Evolutionary conservation across 2,888 invertebrate species (phyloP).

Genomic region (Phanerotoma sp.): DNA sequence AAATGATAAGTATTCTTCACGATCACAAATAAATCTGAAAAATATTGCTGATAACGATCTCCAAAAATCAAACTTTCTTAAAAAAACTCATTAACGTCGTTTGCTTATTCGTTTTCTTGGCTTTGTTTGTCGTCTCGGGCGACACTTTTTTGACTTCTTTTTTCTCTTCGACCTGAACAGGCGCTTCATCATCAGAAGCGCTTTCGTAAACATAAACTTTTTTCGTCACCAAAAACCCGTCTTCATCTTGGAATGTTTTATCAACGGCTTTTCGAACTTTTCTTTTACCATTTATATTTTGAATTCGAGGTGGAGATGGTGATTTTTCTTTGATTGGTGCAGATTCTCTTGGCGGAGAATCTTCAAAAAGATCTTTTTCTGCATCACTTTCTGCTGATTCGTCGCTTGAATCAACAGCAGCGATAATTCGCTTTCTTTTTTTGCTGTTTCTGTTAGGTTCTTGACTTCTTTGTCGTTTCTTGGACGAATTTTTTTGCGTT

Average conservation of each 20-base stretch:
- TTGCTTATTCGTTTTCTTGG: slow-evolving; percentile 42
- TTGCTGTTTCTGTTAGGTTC: slow-evolving; percentile 33
- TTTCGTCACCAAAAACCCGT: slow-evolving; percentile 54
- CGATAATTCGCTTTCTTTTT: slow-evolving; percentile 47
- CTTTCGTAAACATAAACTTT: slow-evolving; percentile 52
- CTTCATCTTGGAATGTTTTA: slow-evolving; percentile 50
- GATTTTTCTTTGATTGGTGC: slow-evolving; percentile 31
- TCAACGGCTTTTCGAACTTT: slow-evolving; percentile 50
- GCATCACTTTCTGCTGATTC: slow-evolving; percentile 35
- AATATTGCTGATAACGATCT: too few relatives aligned
- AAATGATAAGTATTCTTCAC: background rate
- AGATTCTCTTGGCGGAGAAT: slow-evolving; percentile 30
- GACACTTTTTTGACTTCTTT: slow-evolving; percentile 27
- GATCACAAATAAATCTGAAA: slow-evolving; percentile 2
- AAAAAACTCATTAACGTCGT: slow-evolving; percentile 52
- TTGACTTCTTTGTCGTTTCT: slow-evolving; percentile 42
- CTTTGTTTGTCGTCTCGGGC: slow-evolving; percentile 33
- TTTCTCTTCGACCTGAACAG: slow-evolving; percentile 24
- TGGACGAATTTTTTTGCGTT: slow-evolving; percentile 35
- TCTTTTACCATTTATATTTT: slow-evolving; percentile 42
- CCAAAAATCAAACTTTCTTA: slow-evolving; percentile 44
- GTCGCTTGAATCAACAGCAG: slow-evolving; percentile 45
- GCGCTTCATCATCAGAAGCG: slow-evolving; percentile 46
- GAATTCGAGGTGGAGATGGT: slow-evolving; percentile 43
- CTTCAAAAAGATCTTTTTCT: slow-evolving; percentile 36